Evolutionary conservation across 2,797 vertebrate genomes (phyloP), one percentile per base, ranked within the genome.

Genomic region (Pseudopleuronectes americanus): DNA sequence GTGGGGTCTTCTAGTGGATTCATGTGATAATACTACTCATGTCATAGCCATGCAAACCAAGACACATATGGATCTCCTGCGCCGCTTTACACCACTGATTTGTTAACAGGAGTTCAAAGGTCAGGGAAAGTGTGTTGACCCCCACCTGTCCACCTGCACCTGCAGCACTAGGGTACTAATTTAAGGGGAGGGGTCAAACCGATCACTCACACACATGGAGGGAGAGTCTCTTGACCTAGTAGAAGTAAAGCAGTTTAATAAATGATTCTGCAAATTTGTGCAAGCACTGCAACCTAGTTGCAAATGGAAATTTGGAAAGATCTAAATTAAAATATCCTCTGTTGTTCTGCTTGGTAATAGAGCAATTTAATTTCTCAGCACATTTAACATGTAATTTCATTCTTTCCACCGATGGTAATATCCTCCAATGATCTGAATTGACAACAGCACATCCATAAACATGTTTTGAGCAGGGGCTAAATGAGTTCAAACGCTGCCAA

Each of bases 51-150:
- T 68, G 71, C 56, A 66, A 67, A 41, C 71, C 51, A 10, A 51
- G 83, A 74, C 87, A 86, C 53, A 64, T 57, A 76, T 78, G 75
- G 85, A 77, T 41, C 61, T 58, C 52, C 43, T 3, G 2, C 6
- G 57, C 72, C 65, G 55, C 79, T 79, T 74, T 26, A 83, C 70
- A 68, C 54, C 0, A 52, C 77, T 76, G 65, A 78, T 71, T 88
- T 91, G 87, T 92, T 87, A 90, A 80, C 76, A 68, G 47, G 36
- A 68, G 88, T 66, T 84, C 87, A 92, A 77, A 89, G 81, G 81
- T 84, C 84, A 76, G 52, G 22, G 43, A 26, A 58, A 66, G 64
- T 48, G 54, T 26, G 23, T 76, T 74, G 12, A 38, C 36, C 36
- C 43, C 6, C 43, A 13, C 66, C 54, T 22, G 47, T 62, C 10